A percentile compares a stretch with the other conserved stretches of the same genome.
Conservation (phyloP, 2,888 invertebrate genomes). For the Vanessa cardui region DNA sequence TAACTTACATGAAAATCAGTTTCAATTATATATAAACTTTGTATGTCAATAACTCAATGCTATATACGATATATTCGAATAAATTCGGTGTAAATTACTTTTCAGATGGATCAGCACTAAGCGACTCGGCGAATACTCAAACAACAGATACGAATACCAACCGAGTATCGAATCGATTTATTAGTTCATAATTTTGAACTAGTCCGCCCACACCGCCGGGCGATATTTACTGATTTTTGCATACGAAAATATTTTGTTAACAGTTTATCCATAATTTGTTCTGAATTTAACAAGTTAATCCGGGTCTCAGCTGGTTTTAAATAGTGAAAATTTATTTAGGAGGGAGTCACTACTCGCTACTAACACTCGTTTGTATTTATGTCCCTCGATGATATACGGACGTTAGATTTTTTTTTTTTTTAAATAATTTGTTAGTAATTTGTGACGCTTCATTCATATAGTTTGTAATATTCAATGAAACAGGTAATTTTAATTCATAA, state of each 20-base stretch:
- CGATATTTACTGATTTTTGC: conserved; percentile 60
- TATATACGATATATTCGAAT: too few relatives aligned
- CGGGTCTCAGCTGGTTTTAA: conserved; percentile 8
- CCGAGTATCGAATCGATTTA: conserved; percentile 52
- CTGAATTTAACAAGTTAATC: conserved; percentile 60
- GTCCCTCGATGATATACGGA: conserved; percentile 49
- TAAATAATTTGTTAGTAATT: conserved; percentile 60
- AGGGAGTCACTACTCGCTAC: conserved; percentile 11
- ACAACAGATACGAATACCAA: conserved; percentile 52
- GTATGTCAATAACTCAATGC: too few relatives aligned
- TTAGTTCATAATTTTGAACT: conserved; percentile 41
- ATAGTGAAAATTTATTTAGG: conserved; percentile 10
- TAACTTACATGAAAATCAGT: too few relatives aligned
- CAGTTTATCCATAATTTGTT: conserved; percentile 64
- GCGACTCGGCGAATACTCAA: conserved; percentile 47
- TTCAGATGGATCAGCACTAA: conserved; percentile 80
- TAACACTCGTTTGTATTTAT: conserved; percentile 12
- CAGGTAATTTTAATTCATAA: conserved; percentile 23
- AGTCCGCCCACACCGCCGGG: conserved; percentile 17
- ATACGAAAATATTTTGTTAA: conserved; percentile 77
- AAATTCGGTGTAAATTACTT: conserved; percentile 28
- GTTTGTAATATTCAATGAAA: conserved; percentile 42
- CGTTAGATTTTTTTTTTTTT: conserved; percentile 33
- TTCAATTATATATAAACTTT: too few relatives aligned
- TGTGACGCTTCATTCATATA: conserved; percentile 65